These are phyloP conservation scores for Scaptomyza montana DNA, from an alignment of 1,140 invertebrate species.

Conservation along the genomic window DNA sequence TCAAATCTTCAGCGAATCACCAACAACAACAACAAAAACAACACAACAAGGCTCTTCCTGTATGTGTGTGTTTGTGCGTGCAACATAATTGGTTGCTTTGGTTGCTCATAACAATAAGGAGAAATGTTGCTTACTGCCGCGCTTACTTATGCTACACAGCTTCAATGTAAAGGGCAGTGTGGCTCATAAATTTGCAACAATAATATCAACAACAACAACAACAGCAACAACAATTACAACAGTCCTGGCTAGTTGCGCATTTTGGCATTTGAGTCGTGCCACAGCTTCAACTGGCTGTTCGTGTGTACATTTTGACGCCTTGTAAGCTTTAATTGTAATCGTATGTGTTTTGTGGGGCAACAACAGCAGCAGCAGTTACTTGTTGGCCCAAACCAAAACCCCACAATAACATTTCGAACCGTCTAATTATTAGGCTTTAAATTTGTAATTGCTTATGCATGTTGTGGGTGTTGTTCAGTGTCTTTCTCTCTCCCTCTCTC, in stretches of 20 bases:
- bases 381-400: not conserved
- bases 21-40: not conserved
- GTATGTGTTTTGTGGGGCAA: conserved; percentile 18
- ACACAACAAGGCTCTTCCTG: not conserved
- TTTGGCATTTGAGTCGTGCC: conserved; percentile 43
- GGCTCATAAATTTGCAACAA: conserved; percentile 75
- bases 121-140: conserved; percentile 44
- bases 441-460: conserved; percentile 75
- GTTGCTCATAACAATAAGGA: conserved; percentile 71
- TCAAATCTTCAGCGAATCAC: conserved; percentile 44
- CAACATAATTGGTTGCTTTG: conserved; percentile 64
- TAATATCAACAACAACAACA: conserved; percentile 38
- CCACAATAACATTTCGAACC: conserved; percentile 23
- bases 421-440: conserved; percentile 74
- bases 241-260: conserved; percentile 42
- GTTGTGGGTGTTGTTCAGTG: conserved; percentile 17
- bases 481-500: not conserved
- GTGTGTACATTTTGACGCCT: conserved; percentile 72
- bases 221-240: conserved; percentile 15
- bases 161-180: conserved; percentile 52
- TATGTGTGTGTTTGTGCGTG: conserved; percentile 17
- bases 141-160: not conserved
- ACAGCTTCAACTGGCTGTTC: conserved; percentile 62
- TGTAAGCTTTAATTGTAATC: conserved; percentile 79
- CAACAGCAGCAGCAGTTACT: conserved; percentile 12